phyloP scores from a whole-genome alignment of 1,140 invertebrate species.

The Contarinia nasturtii region DNA sequence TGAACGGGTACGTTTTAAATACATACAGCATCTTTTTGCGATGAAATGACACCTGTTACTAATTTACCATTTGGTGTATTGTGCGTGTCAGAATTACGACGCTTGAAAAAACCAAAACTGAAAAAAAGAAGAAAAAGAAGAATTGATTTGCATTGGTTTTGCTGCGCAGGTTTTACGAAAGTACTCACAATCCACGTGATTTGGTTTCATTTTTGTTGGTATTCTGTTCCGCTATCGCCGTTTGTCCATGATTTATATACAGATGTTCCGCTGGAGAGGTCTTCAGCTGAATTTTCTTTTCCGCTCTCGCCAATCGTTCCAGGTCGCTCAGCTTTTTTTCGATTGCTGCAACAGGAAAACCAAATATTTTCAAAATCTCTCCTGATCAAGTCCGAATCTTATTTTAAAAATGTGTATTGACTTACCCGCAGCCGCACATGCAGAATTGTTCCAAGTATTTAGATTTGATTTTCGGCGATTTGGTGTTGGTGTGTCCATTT shows the following conservation, averaged over 20 bases:
- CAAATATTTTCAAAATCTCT: no score
- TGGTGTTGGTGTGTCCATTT: constrained; percentile 25
- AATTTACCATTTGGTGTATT: constrained; percentile 21
- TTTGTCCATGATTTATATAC: neutral
- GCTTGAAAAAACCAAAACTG: constrained; percentile 30
- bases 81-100: constrained; percentile 20
- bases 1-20: neutral
- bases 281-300: constrained; percentile 25
- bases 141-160: constrained; percentile 2
- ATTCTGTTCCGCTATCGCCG: constrained; percentile 11
- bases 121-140: constrained; percentile 6
- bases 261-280: constrained; percentile 20
- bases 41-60: constrained; percentile 20
- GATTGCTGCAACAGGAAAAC: constrained; percentile 16
- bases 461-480: constrained; percentile 18
- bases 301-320: constrained; percentile 25
- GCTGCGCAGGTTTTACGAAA: no score
- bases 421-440: constrained; percentile 13
- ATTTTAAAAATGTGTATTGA: constrained; percentile 13
- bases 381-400: no score
- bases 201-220: constrained; percentile 4
- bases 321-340: constrained; percentile 24
- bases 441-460: constrained; percentile 23
- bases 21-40: constrained; percentile 27
- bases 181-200: constrained; percentile 18